Conservation (phyloP, 1,140 invertebrate genomes). For the Cyrtorhinus lividipennis region DNA sequence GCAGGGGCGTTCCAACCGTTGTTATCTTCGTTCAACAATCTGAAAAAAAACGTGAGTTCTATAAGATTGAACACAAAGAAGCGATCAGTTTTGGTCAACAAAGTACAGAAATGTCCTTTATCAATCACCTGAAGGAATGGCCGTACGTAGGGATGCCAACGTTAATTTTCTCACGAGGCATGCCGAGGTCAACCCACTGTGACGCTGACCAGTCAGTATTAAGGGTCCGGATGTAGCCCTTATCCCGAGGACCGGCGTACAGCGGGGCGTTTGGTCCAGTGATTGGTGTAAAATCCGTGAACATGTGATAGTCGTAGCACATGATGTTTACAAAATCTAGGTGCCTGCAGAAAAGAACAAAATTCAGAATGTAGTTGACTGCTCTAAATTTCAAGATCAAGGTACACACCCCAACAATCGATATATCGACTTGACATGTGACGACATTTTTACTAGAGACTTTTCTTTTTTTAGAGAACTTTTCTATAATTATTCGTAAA, state of each 20-base stretch:
- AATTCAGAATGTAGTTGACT: too few relatives aligned
- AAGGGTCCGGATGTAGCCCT: conserved; percentile 48
- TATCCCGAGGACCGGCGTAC: conserved; percentile 41
- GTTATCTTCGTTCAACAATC: conserved; percentile 49
- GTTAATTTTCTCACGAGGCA: conserved; percentile 68
- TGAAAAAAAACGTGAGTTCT: too few relatives aligned
- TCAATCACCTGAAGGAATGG: conserved; percentile 52
- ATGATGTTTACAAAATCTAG: conserved; percentile 77
- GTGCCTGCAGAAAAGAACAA: conserved; percentile 38
- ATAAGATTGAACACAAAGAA: background rate
- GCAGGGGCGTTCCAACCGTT: conserved; percentile 53
- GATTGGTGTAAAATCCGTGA: conserved; percentile 54
- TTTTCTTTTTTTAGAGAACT: too few relatives aligned
- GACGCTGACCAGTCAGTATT: conserved; percentile 71
- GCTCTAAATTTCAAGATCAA: too few relatives aligned
- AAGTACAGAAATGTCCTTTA: too few relatives aligned
- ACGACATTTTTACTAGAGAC: too few relatives aligned
- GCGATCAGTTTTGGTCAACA: background rate
- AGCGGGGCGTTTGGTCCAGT: conserved; percentile 73
- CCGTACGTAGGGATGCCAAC: conserved; percentile 84
- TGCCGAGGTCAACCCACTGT: conserved; percentile 64
- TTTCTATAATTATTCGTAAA: too few relatives aligned
- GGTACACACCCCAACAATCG: too few relatives aligned
- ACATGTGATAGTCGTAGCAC: conserved; percentile 81
- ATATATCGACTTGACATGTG: too few relatives aligned